phyloP scores from a whole-genome alignment of 1,140 invertebrate species.

The Akabosia matsudoensis region DNA sequence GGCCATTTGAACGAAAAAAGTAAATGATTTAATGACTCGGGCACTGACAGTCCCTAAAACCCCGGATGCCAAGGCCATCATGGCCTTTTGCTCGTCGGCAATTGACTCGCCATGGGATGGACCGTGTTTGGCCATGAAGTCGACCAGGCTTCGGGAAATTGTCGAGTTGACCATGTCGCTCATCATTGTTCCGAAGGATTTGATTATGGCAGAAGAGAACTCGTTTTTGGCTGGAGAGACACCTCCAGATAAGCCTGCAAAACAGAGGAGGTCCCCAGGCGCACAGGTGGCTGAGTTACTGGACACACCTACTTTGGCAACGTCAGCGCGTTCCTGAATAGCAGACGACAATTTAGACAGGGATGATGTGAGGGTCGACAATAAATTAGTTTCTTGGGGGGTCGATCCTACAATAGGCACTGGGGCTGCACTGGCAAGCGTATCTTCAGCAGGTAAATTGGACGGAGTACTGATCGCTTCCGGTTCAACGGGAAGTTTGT shows the following conservation, averaged over 20 bases:
- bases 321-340: constrained; percentile 1
- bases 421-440: no score
- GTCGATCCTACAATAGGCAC: neutral
- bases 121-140: constrained; percentile 3
- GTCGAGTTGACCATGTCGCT: constrained; percentile 15
- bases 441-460: no score
- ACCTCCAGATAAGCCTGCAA: neutral
- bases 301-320: neutral
- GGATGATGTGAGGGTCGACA: neutral
- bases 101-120: neutral
- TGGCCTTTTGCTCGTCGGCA: neutral
- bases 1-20: constrained; percentile 8
- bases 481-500: neutral
- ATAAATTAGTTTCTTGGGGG: neutral
- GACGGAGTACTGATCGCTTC: neutral
- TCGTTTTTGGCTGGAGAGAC: neutral
- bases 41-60: neutral
- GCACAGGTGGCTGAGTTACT: neutral
- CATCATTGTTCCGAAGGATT: constrained; percentile 9
- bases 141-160: neutral
- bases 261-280: neutral
- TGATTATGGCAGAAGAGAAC: neutral
- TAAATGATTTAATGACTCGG: constrained; percentile 1
- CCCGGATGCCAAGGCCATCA: neutral
- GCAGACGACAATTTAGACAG: constrained; percentile 1